phyloP scores from a whole-genome alignment of 2,888 invertebrate genomes.

The Ypsolopha sequella region DNA sequence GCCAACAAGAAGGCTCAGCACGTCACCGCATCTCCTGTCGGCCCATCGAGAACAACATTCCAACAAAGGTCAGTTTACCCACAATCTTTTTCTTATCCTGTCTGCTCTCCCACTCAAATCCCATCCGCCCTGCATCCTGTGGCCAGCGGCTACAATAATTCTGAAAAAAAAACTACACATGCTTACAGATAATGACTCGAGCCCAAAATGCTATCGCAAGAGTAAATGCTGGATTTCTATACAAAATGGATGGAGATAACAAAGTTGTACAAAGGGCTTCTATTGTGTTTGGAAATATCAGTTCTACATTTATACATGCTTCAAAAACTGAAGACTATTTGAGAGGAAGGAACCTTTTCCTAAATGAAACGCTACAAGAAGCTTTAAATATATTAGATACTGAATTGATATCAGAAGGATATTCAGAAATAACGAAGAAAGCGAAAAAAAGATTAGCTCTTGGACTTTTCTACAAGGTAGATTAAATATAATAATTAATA shows the following conservation, averaged over 20 bases:
- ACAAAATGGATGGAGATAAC: slow-evolving; percentile 56
- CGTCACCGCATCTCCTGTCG: no score
- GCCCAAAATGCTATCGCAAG: slow-evolving; percentile 81
- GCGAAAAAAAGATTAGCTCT: slow-evolving; percentile 73
- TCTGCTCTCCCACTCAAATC: no score
- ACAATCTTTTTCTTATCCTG: no score
- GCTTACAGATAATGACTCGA: slow-evolving; percentile 76
- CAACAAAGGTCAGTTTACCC: no score
- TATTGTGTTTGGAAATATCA: slow-evolving; percentile 74
- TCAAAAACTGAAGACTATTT: slow-evolving; percentile 59
- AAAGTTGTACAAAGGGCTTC: slow-evolving; percentile 48
- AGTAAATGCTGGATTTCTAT: slow-evolving; percentile 80
- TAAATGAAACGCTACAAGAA: slow-evolving; percentile 29
- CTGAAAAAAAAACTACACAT: not conserved
- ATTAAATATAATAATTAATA: no score
- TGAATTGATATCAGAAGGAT: slow-evolving; percentile 29
- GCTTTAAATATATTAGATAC: slow-evolving; percentile 23
- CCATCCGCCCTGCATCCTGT: no score
- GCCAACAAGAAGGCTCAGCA: no score
- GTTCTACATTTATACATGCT: slow-evolving; percentile 54
- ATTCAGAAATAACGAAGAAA: slow-evolving; percentile 65
- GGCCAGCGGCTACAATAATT: no score
- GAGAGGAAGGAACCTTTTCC: slow-evolving; percentile 40
- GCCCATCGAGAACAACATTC: no score
- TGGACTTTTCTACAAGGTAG: slow-evolving; percentile 76